phyloP scores from a whole-genome alignment of 2,888 invertebrate genomes.

The Eledona agricola region DNA sequence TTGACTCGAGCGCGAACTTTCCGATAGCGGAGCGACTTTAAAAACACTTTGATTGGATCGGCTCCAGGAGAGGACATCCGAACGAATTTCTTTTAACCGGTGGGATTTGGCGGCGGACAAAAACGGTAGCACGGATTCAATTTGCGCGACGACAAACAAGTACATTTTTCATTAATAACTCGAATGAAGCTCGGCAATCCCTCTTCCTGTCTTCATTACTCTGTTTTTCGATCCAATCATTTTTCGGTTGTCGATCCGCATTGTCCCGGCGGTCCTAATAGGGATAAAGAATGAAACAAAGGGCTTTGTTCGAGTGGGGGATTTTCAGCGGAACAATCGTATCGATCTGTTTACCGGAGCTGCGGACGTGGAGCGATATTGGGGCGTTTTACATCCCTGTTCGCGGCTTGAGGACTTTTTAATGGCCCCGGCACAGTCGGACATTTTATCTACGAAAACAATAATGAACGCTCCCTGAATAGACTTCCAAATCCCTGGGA shows the following conservation, averaged over 20 bases:
- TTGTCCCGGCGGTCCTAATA: too few species aligned
- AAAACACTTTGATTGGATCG: conserved; percentile 30
- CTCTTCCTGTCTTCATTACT: too few species aligned
- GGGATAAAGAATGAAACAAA: conserved; percentile 20
- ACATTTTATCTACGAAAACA: conserved; percentile 19
- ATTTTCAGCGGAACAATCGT: conserved; percentile 23
- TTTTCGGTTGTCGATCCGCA: too few species aligned
- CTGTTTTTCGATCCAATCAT: too few species aligned
- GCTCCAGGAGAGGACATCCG: conserved; percentile 15
- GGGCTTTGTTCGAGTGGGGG: conserved; percentile 14
- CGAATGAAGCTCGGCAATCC: too few species aligned
- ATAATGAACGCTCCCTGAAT: conserved; percentile 16
- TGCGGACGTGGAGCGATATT: conserved; percentile 13
- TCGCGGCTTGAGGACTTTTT: conserved; percentile 15
- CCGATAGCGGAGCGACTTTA: conserved; percentile 13
- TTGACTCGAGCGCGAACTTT: conserved; percentile 20
- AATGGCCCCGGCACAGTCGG: conserved; percentile 7
- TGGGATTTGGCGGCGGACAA: too few species aligned
- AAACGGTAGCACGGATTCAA: too few species aligned
- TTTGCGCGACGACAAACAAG: too few species aligned
- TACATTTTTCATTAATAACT: too few species aligned
- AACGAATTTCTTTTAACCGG: conserved; percentile 15
- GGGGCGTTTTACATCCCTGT: conserved; percentile 17
- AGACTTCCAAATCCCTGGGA: conserved; percentile 11
- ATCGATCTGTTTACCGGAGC: conserved; percentile 34